A percentile compares a stretch with the other conserved stretches of the same genome.
These are phyloP conservation scores for Plestiodon gilberti DNA, from an alignment of 2,113 vertebrate genomes.

Conservation along the genomic window DNA sequence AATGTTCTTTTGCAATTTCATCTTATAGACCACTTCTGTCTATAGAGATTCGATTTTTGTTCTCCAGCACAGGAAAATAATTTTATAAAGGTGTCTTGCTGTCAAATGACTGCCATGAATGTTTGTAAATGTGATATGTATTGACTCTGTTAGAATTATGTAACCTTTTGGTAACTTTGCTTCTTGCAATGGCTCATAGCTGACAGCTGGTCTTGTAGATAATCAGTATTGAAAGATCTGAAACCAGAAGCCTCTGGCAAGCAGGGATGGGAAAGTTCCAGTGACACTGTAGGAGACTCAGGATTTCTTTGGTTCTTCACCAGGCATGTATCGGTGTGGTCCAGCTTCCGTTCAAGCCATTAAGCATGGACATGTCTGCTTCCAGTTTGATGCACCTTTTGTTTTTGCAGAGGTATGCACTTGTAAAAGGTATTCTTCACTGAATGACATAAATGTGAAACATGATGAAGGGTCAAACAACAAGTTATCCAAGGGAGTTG, in stretches of 20 bases:
- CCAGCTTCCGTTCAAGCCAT: conserved; percentile 93
- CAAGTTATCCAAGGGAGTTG: no score
- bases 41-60: not conserved
- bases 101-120: not conserved
- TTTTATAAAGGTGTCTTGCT: not conserved
- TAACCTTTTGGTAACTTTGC: not conserved
- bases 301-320: not conserved
- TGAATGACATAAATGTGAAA: not conserved
- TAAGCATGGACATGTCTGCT: conserved; percentile 93
- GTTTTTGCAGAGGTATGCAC: conserved; percentile 90
- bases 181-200: not conserved
- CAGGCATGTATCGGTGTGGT: conserved; percentile 95
- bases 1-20: not conserved
- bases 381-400: conserved; percentile 91
- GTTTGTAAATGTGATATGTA: not conserved
- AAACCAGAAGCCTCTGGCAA: not conserved
- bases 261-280: not conserved
- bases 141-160: not conserved
- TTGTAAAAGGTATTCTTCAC: not conserved
- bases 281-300: not conserved
- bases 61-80: not conserved
- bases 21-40: not conserved
- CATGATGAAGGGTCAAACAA: not conserved
- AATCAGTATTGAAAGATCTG: not conserved
- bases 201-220: not conserved